Evolutionary conservation across 1,140 invertebrate species (phyloP).

Genomic region (Maniola jurtina): DNA sequence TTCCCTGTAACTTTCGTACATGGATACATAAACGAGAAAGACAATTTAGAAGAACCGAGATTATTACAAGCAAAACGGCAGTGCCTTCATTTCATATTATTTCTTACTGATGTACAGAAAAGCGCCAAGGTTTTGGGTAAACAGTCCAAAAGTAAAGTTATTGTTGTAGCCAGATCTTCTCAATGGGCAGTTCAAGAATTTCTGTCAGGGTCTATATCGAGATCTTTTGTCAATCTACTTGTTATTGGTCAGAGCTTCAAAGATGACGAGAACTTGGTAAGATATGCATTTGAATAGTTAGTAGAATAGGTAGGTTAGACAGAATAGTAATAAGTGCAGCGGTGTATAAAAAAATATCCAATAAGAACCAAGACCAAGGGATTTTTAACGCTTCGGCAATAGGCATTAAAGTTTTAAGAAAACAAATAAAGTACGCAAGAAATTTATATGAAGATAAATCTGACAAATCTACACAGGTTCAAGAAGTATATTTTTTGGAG

Average conservation of each 20-base stretch:
- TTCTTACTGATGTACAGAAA: constrained; percentile 81
- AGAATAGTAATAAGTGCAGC: no score
- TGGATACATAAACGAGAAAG: constrained; percentile 77
- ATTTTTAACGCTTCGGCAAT: no score
- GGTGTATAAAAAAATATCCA: no score
- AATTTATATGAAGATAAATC: no score
- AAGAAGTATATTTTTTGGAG: no score
- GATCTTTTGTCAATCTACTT: constrained; percentile 83
- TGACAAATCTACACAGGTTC: no score
- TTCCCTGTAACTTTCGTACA: constrained; percentile 80
- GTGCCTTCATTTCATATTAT: constrained; percentile 83
- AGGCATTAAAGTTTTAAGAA: no score
- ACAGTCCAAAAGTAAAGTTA: constrained; percentile 79
- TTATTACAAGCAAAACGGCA: constrained; percentile 59
- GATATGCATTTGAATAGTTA: background rate
- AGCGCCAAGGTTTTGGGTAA: constrained; percentile 79
- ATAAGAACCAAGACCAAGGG: no score
- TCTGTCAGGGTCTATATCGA: constrained; percentile 79
- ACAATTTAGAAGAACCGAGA: constrained; percentile 54
- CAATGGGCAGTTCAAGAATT: constrained; percentile 86
- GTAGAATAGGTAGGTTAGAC: no score
- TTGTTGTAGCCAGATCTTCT: constrained; percentile 82
- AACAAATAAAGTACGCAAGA: no score
- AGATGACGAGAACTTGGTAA: constrained; percentile 55
- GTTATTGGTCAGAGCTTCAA: constrained; percentile 81